Percentiles rank a stretch among this genome's conserved stretches.
Conservation (phyloP, 2,113 vertebrate genomes). For the Gambusia holbrooki region DNA sequence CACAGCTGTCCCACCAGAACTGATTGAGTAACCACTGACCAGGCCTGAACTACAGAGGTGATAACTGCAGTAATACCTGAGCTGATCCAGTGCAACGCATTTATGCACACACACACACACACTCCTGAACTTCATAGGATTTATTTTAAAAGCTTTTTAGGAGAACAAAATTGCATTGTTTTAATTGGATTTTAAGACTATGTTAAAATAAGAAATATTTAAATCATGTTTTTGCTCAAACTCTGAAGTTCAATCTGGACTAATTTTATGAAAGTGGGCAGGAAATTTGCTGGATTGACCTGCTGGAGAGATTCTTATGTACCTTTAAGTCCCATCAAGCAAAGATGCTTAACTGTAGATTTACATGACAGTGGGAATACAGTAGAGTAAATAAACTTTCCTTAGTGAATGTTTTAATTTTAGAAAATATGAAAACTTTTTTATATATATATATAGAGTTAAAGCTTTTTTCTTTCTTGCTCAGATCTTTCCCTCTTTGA, state of each 20-base stretch:
- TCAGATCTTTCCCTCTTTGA: constrained; percentile 22
- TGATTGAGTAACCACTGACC: constrained; percentile 14
- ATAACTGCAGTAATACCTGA: constrained; percentile 28
- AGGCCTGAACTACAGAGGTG: background rate
- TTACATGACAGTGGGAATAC: constrained; percentile 18
- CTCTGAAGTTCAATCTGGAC: constrained; percentile 1
- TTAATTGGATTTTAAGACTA: background rate
- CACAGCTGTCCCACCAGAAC: constrained; percentile 33
- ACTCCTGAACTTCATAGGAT: background rate
- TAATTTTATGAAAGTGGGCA: constrained; percentile 27
- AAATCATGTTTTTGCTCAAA: background rate
- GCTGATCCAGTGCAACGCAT: constrained; percentile 14
- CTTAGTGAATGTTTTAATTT: constrained; percentile 8
- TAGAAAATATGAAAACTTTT: background rate
- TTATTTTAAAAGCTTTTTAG: too few relatives aligned
- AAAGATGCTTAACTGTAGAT: constrained; percentile 23
- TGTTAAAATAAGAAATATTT: background rate
- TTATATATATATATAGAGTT: background rate
- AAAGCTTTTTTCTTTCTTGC: constrained; percentile 10
- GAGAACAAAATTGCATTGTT: background rate
- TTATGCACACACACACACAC: constrained; percentile 2
- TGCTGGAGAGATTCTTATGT: constrained; percentile 30
- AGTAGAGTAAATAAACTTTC: constrained; percentile 11
- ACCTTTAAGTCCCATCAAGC: constrained; percentile 16
- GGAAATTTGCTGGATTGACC: constrained; percentile 45